These are phyloP conservation scores for Ispidina lecontei DNA, from an alignment of 2,797 vertebrate genomes.

Conservation along the genomic window DNA sequence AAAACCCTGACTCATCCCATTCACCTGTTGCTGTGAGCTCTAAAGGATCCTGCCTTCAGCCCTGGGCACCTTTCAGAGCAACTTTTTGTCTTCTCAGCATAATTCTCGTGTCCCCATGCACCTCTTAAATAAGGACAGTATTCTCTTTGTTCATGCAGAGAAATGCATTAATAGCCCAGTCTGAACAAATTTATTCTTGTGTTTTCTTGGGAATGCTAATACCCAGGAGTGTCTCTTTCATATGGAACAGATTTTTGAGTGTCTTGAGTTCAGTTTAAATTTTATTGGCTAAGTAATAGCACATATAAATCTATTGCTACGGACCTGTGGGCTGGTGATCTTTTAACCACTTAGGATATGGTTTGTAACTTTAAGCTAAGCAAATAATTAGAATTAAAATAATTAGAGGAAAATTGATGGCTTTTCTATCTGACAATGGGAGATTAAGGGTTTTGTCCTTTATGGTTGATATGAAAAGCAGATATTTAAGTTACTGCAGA, in stretches of 20 bases:
- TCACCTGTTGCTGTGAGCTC: slow-evolving; percentile 12
- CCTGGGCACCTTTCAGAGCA: neutral
- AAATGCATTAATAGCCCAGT: neutral
- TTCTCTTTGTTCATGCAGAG: neutral
- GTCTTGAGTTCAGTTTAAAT: neutral
- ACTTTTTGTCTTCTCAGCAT: neutral
- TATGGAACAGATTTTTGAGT: neutral
- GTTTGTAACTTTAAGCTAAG: neutral
- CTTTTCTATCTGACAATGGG: neutral
- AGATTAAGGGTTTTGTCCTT: fast-evolving
- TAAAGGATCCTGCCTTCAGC: neutral
- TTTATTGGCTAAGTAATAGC: neutral
- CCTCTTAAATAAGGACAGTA: neutral
- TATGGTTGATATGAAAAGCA: neutral
- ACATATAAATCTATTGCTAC: neutral
- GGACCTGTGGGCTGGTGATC: neutral
- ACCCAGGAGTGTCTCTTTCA: neutral
- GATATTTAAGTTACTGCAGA: neutral
- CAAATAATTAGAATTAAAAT: neutral
- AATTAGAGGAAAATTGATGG: neutral
- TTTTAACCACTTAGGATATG: neutral
- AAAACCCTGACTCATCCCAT: neutral
- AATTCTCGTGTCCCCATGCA: neutral
- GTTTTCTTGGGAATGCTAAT: neutral
- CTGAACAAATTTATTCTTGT: neutral